Conservation (phyloP, 23 tunicate species). For the Trididemnum nubilum region DNA sequence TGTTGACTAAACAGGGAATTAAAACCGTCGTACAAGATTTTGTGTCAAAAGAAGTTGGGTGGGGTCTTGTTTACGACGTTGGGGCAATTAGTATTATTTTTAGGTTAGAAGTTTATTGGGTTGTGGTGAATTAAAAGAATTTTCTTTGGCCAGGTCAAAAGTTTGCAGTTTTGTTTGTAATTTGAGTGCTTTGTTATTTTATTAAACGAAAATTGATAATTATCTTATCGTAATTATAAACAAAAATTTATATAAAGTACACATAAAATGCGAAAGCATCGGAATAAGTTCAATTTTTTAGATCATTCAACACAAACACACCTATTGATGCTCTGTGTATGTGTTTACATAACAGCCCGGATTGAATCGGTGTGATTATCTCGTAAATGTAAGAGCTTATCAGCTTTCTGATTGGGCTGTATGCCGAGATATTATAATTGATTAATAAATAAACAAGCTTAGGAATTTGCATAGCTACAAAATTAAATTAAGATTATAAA, state of each 20-base stretch:
- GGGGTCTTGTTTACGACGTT: too few species aligned
- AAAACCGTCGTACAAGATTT: too few species aligned
- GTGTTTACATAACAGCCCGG: constrained; percentile 8
- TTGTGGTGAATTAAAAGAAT: too few species aligned
- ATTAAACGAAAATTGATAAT: not conserved
- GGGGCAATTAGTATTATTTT: too few species aligned
- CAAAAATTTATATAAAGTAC: not conserved
- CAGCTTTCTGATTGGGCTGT: not conserved
- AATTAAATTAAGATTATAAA: constrained; percentile 1
- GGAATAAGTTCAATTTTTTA: too few species aligned
- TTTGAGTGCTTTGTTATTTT: not conserved
- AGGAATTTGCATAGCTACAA: constrained; percentile 17
- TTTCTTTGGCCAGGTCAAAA: not conserved
- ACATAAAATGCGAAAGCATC: not conserved
- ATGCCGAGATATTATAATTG: not conserved
- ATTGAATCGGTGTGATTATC: constrained; percentile 3
- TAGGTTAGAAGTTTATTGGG: too few species aligned
- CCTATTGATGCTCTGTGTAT: constrained; percentile 3
- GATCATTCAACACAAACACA: constrained; percentile 10
- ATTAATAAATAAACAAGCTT: constrained; percentile 4
- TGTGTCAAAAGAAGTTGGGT: too few species aligned
- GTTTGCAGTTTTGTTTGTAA: not conserved
- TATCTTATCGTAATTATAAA: not conserved
- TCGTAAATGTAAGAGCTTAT: not conserved
- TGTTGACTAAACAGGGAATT: too few species aligned